Evolutionary conservation across 2,797 vertebrate genomes (phyloP), one percentile per base, ranked within the genome.

Genomic region (Peromyscus nudipes): DNA sequence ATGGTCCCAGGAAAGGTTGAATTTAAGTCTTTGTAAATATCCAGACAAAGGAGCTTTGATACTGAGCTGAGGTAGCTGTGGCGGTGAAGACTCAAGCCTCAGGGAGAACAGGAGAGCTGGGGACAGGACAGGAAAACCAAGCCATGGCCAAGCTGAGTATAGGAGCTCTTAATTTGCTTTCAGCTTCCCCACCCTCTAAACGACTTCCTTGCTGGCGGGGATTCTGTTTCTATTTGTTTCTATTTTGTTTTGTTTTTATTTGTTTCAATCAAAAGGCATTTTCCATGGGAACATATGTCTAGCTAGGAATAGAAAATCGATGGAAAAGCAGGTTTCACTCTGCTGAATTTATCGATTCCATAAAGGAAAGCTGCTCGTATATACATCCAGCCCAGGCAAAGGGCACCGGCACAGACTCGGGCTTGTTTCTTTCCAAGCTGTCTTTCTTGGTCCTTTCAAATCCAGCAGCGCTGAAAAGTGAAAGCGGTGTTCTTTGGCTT

Each of bases 401-500:
- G 95, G 93, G 81, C 55, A 16, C 40, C 2, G 1, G 81, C 1
- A 6, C 96, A 55, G 92, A 91, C 80, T 92, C 76, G 19, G 89
- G 62, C 83, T 95, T 94, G 43, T 90, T 91, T 95, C 95, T 96
- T 92, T 96, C 57, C 60, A 75, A 95, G 89, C 92, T 96, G 91
- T 67, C 91, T 98, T 92, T 86, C 89, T 79, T 43, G 62, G 94
- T 52, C 83, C 92, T 97, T 97, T 96, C 65, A 96, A 73, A 91
- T 92, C 69, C 91, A 94, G 77, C 89, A 49, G 83, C 31, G 69
- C 91, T 96, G 76, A 90, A 95, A 95, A 95, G 76, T 91, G 90
- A 96, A 94, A 88, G 73, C 91, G 76, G 95, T 94, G n/a, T 96
- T 95, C 96, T 93, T 92, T 83, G 60, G 92, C 96, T 96, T 97